Conservation (phyloP, 1,140 invertebrate species). For the Rhizoglyphus robini region DNA sequence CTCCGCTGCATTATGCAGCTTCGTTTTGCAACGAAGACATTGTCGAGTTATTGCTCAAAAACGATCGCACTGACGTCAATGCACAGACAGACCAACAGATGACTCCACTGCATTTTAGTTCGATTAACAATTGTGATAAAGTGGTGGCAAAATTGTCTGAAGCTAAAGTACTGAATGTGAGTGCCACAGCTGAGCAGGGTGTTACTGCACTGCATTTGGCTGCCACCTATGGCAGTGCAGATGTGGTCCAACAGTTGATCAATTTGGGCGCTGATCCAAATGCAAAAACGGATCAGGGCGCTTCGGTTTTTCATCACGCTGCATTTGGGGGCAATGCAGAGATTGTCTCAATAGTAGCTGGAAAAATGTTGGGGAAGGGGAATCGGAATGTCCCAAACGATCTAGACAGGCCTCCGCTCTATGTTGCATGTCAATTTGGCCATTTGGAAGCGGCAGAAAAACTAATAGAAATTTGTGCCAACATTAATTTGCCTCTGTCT, state of each 20-base stretch:
- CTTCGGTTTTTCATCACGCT: conserved; percentile 97
- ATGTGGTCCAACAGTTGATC: conserved; percentile 71
- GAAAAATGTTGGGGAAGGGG: conserved; percentile 80
- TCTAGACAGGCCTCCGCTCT: conserved; percentile 73
- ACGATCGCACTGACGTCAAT: conserved; percentile 95
- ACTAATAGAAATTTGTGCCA: too few species aligned
- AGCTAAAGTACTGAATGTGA: conserved; percentile 77
- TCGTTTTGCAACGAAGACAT: conserved; percentile 85
- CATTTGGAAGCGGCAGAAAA: conserved; percentile 95
- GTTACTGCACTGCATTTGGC: conserved; percentile 98
- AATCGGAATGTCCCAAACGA: conserved; percentile 98
- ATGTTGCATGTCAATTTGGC: conserved; percentile 90
- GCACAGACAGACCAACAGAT: too few species aligned
- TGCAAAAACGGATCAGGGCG: conserved; percentile 96
- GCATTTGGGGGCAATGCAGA: conserved; percentile 89
- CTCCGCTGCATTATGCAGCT: conserved; percentile 81
- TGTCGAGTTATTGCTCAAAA: conserved; percentile 83
- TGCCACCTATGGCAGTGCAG: conserved; percentile 84
- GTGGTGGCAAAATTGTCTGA: conserved; percentile 79
- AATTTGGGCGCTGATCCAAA: conserved; percentile 87
- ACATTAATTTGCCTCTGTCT: too few species aligned
- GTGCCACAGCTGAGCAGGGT: conserved; percentile 84
- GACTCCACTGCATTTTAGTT: conserved; percentile 92
- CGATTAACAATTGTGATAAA: conserved; percentile 81
- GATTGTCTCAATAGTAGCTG: conserved; percentile 78